phyloP scores from a whole-genome alignment of 2,113 vertebrate species.

The Psittacara wagleri region DNA sequence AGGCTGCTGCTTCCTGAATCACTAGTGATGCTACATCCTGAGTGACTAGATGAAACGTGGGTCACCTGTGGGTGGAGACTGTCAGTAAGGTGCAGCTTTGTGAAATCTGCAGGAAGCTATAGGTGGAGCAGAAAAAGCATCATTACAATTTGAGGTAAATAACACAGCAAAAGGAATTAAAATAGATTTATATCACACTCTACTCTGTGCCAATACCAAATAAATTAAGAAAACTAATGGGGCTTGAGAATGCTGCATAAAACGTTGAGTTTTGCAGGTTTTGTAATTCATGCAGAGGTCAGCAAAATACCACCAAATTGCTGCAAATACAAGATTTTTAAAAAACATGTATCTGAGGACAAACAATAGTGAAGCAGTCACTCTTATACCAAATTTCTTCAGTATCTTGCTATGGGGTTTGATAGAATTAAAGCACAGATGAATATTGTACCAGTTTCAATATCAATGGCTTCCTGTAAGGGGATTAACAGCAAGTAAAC shows the following conservation, averaged over 20 bases:
- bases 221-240: neutral
- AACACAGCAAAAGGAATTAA: slow-evolving; percentile 24
- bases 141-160: slow-evolving; percentile 59
- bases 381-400: neutral
- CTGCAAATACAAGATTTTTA: neutral
- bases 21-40: slow-evolving; percentile 99
- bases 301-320: neutral
- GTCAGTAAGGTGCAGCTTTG: slow-evolving; percentile 97
- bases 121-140: slow-evolving; percentile 65
- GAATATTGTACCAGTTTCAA: neutral
- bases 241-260: neutral
- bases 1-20: slow-evolving; percentile 99
- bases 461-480: neutral
- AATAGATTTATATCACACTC: neutral
- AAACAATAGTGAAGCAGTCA: neutral
- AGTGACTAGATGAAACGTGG: slow-evolving; percentile 97
- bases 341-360: neutral
- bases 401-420: neutral
- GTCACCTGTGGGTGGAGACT: slow-evolving; percentile 99
- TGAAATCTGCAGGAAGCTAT: slow-evolving; percentile 98
- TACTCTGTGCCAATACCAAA: neutral
- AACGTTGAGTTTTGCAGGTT: neutral
- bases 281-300: neutral
- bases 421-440: neutral
- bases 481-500: neutral